Conservation (phyloP, 2,888 invertebrate species). For the Helicoverpa assulta region DNA sequence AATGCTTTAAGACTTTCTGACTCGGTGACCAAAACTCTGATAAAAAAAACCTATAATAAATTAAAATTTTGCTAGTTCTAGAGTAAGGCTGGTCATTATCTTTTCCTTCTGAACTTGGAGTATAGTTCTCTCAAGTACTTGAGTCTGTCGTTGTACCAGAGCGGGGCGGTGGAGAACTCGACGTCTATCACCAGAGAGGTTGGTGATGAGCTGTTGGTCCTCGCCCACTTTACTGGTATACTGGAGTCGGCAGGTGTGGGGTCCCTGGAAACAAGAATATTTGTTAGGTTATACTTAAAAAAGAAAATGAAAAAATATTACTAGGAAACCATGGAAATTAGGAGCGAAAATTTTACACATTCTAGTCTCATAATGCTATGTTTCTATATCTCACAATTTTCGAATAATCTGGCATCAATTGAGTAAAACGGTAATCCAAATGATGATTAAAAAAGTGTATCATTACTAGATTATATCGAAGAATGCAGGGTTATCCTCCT, state of each 20-base stretch:
- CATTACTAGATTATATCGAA: no score
- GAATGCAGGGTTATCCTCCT: no score
- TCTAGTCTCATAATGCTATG: no score
- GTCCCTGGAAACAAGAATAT: constrained; percentile 69
- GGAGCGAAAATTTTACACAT: no score
- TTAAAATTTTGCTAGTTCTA: neutral
- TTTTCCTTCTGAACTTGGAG: constrained; percentile 75
- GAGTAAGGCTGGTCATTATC: constrained; percentile 6
- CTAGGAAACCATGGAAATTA: no score
- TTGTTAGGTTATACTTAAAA: neutral
- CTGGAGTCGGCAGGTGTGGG: constrained; percentile 76
- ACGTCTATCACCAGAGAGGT: constrained; percentile 74
- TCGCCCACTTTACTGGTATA: constrained; percentile 75
- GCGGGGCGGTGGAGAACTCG: constrained; percentile 68
- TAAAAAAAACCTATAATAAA: constrained; percentile 8
- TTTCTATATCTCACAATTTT: no score
- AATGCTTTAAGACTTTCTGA: constrained; percentile 6
- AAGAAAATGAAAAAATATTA: no score
- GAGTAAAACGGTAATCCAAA: no score
- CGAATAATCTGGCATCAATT: no score
- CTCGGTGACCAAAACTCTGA: neutral
- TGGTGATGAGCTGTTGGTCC: constrained; percentile 64
- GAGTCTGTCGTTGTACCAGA: constrained; percentile 74
- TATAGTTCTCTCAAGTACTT: constrained; percentile 75
- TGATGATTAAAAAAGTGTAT: no score